Percentiles rank a stretch among this genome's conserved stretches.
phyloP scores from a whole-genome alignment of 2,888 invertebrate species.

The Apamea monoglypha region DNA sequence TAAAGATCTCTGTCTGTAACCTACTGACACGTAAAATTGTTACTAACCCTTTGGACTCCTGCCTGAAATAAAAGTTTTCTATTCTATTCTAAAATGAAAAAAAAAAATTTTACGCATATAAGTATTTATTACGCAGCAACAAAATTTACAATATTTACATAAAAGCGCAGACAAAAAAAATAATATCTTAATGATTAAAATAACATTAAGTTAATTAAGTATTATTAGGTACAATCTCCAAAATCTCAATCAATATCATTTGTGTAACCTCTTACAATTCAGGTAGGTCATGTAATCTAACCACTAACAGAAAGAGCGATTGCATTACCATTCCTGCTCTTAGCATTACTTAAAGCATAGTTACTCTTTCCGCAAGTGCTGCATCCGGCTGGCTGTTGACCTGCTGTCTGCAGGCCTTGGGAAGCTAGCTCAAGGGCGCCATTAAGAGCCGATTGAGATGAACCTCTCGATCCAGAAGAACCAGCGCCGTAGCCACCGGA shows the following conservation, averaged over 20 bases:
- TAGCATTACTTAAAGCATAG: conserved; percentile 86
- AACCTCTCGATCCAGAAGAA: conserved; percentile 41
- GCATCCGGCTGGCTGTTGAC: conserved; percentile 71
- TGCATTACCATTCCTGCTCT: conserved; percentile 82
- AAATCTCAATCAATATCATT: background rate
- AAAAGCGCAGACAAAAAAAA: conserved; percentile 22
- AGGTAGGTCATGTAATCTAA: conserved; percentile 60
- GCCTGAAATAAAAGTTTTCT: background rate
- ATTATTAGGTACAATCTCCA: conserved; percentile 18
- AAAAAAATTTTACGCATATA: background rate
- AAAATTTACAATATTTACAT: conserved; percentile 46
- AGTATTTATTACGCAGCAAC: conserved; percentile 21
- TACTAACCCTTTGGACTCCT: background rate
- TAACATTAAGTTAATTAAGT: conserved; percentile 7
- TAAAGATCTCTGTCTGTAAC: background rate
- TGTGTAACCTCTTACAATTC: background rate
- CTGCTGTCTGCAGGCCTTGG: conserved; percentile 77
- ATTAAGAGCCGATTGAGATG: conserved; percentile 71
- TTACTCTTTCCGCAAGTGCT: conserved; percentile 80
- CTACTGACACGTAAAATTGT: background rate
- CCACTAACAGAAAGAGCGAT: conserved; percentile 85
- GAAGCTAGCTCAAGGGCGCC: conserved; percentile 81
- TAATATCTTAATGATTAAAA: conserved; percentile 27
- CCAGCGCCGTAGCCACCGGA: conserved; percentile 19
- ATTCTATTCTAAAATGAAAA: background rate